Percentiles rank a stretch among this genome's conserved stretches.
Conservation (phyloP, 2,797 vertebrate species). For the Pangasius sanitwongsei region DNA sequence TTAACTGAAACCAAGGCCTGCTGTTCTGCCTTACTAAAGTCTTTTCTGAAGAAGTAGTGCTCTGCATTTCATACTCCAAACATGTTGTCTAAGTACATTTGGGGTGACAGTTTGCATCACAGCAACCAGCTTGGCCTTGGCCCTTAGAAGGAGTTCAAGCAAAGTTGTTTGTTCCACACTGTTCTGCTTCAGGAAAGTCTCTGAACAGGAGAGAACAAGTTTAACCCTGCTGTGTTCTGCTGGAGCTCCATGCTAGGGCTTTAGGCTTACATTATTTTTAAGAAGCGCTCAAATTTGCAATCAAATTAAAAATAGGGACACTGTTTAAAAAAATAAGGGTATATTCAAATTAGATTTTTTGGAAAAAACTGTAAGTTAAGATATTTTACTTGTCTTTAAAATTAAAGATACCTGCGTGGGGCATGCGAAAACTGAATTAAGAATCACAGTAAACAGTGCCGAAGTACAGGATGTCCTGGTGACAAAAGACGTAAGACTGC, state of each 20-base stretch:
- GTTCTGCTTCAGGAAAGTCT: not conserved
- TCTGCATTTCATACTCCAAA: not conserved
- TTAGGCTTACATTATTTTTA: not conserved
- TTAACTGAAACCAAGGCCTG: not conserved
- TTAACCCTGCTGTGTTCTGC: not conserved
- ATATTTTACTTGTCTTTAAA: not conserved
- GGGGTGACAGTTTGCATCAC: slow-evolving; percentile 1
- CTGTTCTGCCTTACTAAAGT: slow-evolving; percentile 16
- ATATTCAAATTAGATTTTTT: not conserved
- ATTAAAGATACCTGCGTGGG: not conserved
- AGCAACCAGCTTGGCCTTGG: slow-evolving; percentile 13
- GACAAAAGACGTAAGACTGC: not conserved
- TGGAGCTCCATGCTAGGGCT: not conserved
- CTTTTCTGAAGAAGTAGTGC: not conserved
- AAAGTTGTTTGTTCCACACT: not conserved
- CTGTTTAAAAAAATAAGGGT: not conserved
- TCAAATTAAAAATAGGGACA: not conserved
- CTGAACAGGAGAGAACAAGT: not conserved
- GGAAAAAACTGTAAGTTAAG: not conserved
- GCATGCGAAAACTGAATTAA: not conserved
- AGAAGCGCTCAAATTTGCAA: not conserved
- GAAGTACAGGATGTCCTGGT: not conserved
- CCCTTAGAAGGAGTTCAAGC: not conserved
- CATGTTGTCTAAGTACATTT: not conserved
- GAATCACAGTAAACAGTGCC: not conserved